Base-by-base conservation (phyloP, 2,797 vertebrate genomes). In the Arremon brunneinucha region DNA sequence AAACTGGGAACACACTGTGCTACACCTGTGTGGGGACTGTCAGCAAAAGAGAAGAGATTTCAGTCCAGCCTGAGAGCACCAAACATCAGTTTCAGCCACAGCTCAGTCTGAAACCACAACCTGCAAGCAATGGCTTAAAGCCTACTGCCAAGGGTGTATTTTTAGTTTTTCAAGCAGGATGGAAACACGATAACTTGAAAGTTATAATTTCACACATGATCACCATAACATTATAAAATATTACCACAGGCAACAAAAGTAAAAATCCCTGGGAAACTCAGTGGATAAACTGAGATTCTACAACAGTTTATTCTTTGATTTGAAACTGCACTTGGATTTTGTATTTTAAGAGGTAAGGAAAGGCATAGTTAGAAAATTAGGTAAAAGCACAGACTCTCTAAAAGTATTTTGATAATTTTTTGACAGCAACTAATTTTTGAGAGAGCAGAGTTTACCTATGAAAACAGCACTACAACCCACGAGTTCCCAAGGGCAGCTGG, bases 311-410 rank as follows among this genome's bases (percentile, higher is more conserved):
- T 21, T 62, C 53, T 26, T 10, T 7, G 15, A 20, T 6, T 74
- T 11, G 14, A 86, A 93, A 55, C 23, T 14, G 17, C 28, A 49
- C 35, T 37, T n/a, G 17, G 23, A 39, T 8, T 5, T 1, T 35
- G 24, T 4, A 8, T 20, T 56, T 76, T 46, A 63, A 34, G 62
- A 49, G 12, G 0, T 35, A 21, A 78, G 7, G 30, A 77, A 52
- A 82, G 13, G 12, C 5, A 34, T 3, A 20, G 21, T 5, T 28
- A 26, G 41, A 75, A 71, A 81, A n/a, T 0, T 1, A 72, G 46
- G 1, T 12, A 37, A 35, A 0, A 1, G n/a, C 9, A n/a, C 0
- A 35, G 27, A 27, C 32, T 64, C 63, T 9, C 26, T 30, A 21
- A 2, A 32, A 28, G 8, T 11, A 27, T 44, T 62, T 75, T 16